phyloP scores from a whole-genome alignment of 2,888 invertebrate species.

The Fragum fragum region DNA sequence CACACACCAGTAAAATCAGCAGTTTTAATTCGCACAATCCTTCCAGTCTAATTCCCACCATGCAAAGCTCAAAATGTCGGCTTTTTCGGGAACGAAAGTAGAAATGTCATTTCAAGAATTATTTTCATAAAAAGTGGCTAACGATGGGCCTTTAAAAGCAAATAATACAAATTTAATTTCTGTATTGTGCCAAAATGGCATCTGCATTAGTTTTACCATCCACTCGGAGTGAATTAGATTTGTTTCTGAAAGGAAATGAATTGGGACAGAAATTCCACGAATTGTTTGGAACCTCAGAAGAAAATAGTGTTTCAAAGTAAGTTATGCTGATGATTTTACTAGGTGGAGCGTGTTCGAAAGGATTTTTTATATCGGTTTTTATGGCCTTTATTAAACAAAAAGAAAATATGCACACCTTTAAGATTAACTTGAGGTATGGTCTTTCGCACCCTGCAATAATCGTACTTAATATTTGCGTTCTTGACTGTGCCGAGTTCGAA shows the following conservation, averaged over 20 bases:
- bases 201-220: conserved; percentile 74
- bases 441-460: neutral
- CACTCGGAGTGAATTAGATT: conserved; percentile 77
- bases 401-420: no score
- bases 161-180: no score
- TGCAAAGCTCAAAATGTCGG: conserved; percentile 64
- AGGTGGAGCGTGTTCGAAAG: no score
- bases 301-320: conserved; percentile 67
- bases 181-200: conserved; percentile 59
- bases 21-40: neutral
- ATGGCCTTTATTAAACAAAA: no score
- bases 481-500: no score
- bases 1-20: no score
- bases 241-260: conserved; percentile 76
- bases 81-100: conserved; percentile 34
- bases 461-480: no score
- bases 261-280: conserved; percentile 79
- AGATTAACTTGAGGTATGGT: no score
- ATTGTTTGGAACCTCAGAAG: conserved; percentile 74
- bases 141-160: no score
- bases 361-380: no score
- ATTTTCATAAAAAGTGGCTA: neutral
- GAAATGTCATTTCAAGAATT: neutral
- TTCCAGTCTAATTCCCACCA: conserved; percentile 51
- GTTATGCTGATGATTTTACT: no score